Conservation (phyloP, 2,113 vertebrate genomes). For the Todiramphus saurophagus region DNA sequence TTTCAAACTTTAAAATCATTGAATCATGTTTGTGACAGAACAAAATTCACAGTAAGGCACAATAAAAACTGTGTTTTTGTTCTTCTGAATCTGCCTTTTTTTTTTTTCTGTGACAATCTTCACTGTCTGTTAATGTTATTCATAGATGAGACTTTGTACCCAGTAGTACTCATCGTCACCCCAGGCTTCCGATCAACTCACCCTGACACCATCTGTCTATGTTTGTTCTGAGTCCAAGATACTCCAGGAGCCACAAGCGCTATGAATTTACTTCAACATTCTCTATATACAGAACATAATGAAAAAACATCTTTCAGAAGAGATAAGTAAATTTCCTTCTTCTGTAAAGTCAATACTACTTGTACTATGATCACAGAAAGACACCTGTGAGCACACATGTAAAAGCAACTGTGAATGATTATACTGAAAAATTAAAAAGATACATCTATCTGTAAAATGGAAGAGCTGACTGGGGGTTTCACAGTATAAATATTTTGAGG, state of each 20-base stretch:
- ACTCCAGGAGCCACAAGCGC: conserved; percentile 43
- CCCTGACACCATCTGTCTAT: conserved; percentile 60
- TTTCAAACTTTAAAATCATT: background rate
- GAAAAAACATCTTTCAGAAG: background rate
- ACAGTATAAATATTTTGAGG: background rate
- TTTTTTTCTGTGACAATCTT: conserved; percentile 6
- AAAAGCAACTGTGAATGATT: background rate
- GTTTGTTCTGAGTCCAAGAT: conserved; percentile 54
- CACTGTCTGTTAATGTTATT: conserved; percentile 47
- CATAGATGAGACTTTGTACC: conserved; percentile 58
- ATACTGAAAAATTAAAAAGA: background rate
- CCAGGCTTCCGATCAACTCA: conserved; percentile 39
- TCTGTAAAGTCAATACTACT: background rate
- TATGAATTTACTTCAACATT: conserved; percentile 28
- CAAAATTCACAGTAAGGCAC: background rate
- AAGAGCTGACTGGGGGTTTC: background rate
- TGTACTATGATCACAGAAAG: background rate
- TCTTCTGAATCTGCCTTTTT: background rate
- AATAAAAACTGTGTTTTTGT: background rate
- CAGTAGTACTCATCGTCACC: conserved; percentile 43
- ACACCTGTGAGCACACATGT: background rate
- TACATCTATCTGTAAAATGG: background rate
- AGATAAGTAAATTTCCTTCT: background rate
- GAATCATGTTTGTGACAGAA: background rate
- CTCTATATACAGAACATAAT: background rate